phyloP scores from a whole-genome alignment of 2,113 vertebrate genomes.

The Channa argus region DNA sequence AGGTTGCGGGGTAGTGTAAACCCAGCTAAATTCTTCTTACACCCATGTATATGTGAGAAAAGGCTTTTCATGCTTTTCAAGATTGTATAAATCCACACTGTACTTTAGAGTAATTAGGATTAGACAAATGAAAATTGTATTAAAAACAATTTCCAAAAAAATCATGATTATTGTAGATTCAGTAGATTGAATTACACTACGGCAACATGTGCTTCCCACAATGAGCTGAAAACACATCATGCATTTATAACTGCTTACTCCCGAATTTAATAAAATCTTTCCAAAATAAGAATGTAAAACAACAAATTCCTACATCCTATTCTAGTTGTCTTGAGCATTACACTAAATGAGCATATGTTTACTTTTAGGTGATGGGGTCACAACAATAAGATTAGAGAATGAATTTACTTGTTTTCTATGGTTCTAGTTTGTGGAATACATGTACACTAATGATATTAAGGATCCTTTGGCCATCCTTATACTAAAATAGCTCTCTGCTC shows the following conservation, averaged over 20 bases:
- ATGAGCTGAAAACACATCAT: background rate
- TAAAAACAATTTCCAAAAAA: too few relatives aligned
- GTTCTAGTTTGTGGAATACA: too few relatives aligned
- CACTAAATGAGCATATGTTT: too few relatives aligned
- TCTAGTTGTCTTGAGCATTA: background rate
- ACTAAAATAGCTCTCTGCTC: too few relatives aligned
- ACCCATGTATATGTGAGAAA: slow-evolving; percentile 42
- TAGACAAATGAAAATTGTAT: background rate
- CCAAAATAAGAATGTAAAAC: background rate
- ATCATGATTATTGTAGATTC: too few relatives aligned
- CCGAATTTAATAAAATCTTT: background rate
- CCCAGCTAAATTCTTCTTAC: slow-evolving; percentile 55
- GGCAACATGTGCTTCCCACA: background rate
- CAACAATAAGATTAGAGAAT: too few relatives aligned
- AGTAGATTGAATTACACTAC: background rate
- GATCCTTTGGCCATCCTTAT: too few relatives aligned
- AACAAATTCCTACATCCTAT: background rate
- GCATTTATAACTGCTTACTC: background rate
- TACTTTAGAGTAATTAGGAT: slow-evolving; percentile 18
- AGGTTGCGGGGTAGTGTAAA: slow-evolving; percentile 61
- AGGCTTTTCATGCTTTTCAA: slow-evolving; percentile 36
- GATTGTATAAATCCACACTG: slow-evolving; percentile 24
- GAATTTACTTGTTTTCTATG: too few relatives aligned
- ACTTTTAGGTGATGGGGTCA: too few relatives aligned
- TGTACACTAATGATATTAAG: too few relatives aligned